Base-by-base conservation (phyloP, 2,797 vertebrate species). In the Orientallactaga sibirica region DNA sequence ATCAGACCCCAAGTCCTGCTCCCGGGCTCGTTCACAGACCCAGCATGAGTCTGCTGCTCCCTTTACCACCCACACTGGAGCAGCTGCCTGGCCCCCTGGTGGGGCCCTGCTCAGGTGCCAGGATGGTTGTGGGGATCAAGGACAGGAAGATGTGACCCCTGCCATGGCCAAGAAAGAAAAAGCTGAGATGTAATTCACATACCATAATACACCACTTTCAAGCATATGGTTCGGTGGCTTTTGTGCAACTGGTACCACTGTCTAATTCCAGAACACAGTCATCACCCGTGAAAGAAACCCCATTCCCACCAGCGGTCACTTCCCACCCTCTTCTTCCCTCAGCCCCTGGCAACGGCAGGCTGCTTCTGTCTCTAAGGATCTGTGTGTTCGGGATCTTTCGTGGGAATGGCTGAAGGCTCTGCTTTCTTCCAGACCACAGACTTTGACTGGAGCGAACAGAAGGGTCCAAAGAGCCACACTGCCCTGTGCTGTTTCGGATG, bases 181-280 rank as follows among this genome's bases (percentile, higher is more conserved):
- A 29, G 16, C 5, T 48, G 78, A 93, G 25, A 90, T 8, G 0
- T 73, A 77, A 83, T 66, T 83, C 58, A 52, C 25, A 68, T n/a
- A 62, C 48, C 41, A 67, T 88, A 61, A 92, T 5, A 22, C 12
- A 33, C n/a, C 15, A 4, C 80, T 81, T 48, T 48, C 86, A 85
- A 88, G 25, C 29, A 1, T 33, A 52, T 11, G 66, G 22, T 78
- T 76, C 78, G 71, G 37, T 6, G 75, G 55, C 58, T 93, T 90
- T 90, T 62, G 41, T 41, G 4, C 37, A 78, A 41, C 37, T 3
- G 8, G 24, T 41, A 55, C 66, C 64, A 66, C 25, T 14, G 79
- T 18, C 67, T 86, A 74, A 95, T 88, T 92, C 81, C 74, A 88
- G 58, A 84, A 78, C 22, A n/a, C 43, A 74, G 0, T 64, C 61